Evolutionary conservation across 2,888 invertebrate genomes (phyloP).

Genomic region (Limenitis arthemis): DNA sequence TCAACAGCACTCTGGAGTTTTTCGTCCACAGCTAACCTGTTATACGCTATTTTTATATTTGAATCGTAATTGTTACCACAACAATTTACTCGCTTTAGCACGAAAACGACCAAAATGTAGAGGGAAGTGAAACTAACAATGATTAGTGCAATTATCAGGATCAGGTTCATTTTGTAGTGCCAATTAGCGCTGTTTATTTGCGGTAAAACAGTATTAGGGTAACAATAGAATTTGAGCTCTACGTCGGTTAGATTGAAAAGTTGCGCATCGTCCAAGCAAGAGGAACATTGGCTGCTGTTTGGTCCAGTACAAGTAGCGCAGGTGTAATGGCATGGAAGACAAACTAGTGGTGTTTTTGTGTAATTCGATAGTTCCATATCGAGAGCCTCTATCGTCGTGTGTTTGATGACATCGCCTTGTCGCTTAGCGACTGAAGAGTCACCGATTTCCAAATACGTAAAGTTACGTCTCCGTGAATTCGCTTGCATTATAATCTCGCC

Average conservation of each 20-base stretch:
- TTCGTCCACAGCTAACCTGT: conserved; percentile 56
- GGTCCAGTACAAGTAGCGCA: conserved; percentile 80
- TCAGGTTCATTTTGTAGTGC: conserved; percentile 59
- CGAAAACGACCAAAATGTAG: conserved; percentile 40
- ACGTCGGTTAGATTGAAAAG: conserved; percentile 55
- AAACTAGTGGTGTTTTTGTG: conserved; percentile 54
- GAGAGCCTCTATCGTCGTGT: conserved; percentile 44
- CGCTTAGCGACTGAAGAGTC: conserved; percentile 37
- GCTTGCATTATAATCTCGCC: conserved; percentile 51
- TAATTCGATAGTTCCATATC: conserved; percentile 46
- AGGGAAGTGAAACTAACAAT: conserved; percentile 39
- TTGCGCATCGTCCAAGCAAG: conserved; percentile 77
- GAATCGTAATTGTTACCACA: conserved; percentile 43
- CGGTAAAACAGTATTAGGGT: conserved; percentile 57
- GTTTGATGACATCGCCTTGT: conserved; percentile 34
- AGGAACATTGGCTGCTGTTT: conserved; percentile 76
- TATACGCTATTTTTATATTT: conserved; percentile 50
- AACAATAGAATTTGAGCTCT: conserved; percentile 63
- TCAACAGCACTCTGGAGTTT: conserved; percentile 52
- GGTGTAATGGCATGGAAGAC: conserved; percentile 82
- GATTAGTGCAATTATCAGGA: conserved; percentile 47
- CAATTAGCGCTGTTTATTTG: conserved; percentile 56
- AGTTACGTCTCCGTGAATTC: conserved; percentile 56
- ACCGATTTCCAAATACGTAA: conserved; percentile 45
- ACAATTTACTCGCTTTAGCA: conserved; percentile 40